Conservation (phyloP, 2,888 invertebrate genomes). For the Callyntrura sp. region DNA sequence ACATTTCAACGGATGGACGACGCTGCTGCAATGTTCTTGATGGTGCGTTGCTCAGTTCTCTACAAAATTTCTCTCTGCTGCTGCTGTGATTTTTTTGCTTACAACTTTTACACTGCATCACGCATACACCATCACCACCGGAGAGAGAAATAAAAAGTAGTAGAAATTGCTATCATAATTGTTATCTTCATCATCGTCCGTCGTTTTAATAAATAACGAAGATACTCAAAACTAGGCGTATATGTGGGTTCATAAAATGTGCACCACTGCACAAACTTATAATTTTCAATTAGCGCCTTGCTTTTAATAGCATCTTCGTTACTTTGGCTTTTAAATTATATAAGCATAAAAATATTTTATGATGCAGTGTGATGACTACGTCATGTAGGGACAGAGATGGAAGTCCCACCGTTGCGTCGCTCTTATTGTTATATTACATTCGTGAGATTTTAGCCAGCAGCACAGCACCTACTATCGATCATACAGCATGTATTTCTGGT, state of each 20-base stretch:
- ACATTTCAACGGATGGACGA: not conserved
- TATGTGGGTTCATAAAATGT: constrained; percentile 18
- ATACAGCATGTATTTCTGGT: too few species aligned
- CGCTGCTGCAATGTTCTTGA: not conserved
- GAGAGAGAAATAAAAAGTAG: not conserved
- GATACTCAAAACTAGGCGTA: constrained; percentile 17
- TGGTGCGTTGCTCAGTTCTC: constrained; percentile 50
- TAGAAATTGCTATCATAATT: not conserved
- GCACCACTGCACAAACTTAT: not conserved
- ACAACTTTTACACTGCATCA: not conserved
- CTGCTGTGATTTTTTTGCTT: not conserved
- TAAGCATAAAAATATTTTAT: too few species aligned
- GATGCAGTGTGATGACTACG: too few species aligned
- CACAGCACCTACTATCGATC: too few species aligned
- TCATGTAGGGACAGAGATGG: too few species aligned
- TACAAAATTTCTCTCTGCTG: not conserved
- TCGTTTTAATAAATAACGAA: constrained; percentile 10
- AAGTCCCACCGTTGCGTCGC: too few species aligned
- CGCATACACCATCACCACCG: not conserved
- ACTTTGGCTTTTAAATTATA: constrained; percentile 15
- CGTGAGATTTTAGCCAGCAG: too few species aligned
- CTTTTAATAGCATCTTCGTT: not conserved
- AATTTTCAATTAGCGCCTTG: constrained; percentile 36
- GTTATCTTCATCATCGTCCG: constrained; percentile 11
- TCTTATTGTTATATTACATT: too few species aligned